Evolutionary conservation across 2,888 invertebrate genomes (phyloP).

Genomic region (Scaptomyza flava): DNA sequence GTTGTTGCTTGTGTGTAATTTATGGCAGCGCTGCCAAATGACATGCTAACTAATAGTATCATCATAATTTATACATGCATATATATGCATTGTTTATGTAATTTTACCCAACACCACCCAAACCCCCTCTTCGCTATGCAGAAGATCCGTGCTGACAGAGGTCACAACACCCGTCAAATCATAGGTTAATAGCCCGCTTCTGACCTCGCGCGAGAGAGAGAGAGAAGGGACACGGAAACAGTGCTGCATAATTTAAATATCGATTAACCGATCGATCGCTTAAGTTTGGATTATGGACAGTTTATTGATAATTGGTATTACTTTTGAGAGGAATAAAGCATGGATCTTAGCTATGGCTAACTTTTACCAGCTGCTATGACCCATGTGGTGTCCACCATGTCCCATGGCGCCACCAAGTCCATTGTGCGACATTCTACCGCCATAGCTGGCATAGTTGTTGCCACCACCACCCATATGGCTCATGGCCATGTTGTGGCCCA

Average conservation of each 20-base stretch:
- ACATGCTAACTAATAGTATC: conserved; percentile 81
- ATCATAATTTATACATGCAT: conserved; percentile 79
- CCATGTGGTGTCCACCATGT: conserved; percentile 21
- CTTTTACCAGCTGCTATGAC: conserved; percentile 45
- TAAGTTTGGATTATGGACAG: background rate
- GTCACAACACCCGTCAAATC: conserved; percentile 68
- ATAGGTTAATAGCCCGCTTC: conserved; percentile 59
- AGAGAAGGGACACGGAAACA: background rate
- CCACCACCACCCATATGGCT: conserved; percentile 24
- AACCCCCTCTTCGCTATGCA: background rate
- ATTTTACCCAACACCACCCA: conserved; percentile 43
- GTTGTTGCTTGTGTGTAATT: conserved; percentile 75
- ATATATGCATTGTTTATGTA: conserved; percentile 62
- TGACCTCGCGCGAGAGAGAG: conserved; percentile 41
- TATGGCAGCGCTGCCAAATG: conserved; percentile 78
- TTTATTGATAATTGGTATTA: background rate
- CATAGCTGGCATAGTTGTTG: conserved; percentile 36
- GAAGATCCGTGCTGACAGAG: conserved; percentile 66
- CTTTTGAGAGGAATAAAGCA: background rate
- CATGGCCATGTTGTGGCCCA: conserved; percentile 15
- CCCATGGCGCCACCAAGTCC: conserved; percentile 43
- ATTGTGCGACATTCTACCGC: conserved; percentile 38
- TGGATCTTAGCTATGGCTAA: too few species aligned
- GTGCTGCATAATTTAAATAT: conserved; percentile 55
- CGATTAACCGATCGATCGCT: conserved; percentile 18